Evolutionary conservation across 2,888 invertebrate species (phyloP), one percentile per base, ranked within the genome.

Genomic region (Trachelus tabidus): DNA sequence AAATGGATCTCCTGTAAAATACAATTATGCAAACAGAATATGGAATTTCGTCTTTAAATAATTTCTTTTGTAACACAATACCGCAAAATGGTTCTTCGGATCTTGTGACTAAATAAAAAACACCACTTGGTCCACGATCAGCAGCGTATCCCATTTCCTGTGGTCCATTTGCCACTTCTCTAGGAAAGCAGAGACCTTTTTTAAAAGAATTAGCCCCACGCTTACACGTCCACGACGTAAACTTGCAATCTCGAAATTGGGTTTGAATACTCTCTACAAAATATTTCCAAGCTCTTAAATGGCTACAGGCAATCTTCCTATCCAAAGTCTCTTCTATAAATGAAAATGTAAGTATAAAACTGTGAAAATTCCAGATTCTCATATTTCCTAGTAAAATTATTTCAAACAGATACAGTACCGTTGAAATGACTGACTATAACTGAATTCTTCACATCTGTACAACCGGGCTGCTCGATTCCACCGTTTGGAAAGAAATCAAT

Each of bases 401-500:
- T 74, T 15, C 34, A 2, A 12, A 15, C 73, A 34, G 56, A 23
- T 15, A 23, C 56, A 23, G 56, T 56, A 94, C 94, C 94, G 74
- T 90, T 90, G 75, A 94, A 91, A 86, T 93, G 93, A 68, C 93
- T 92, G 73, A 93, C 92, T 37, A 94, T 92, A n/a, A 94, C 92
- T 1, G 94, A 93, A 79, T 93, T 93, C 85, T 92, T 92, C 0
- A 93, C 91, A 83, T 94, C 94, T 11, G 87, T 91, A 83, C 94
- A 94, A 1, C 94, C 94, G 1, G 94, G 94, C 84, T 94, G 94
- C 81, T 94, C 92, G 79, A 92, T 92, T 1, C 94, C 94, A 9
- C 94, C 94, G 81, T 94, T 94, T 0, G 94, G 94, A 80, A 93
- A 94, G 86, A 93, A 94, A 86, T 94, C 94, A 0, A 94, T 92